phyloP scores from a whole-genome alignment of 2,888 invertebrate genomes.

The Hirtodrosophila trivittata region DNA sequence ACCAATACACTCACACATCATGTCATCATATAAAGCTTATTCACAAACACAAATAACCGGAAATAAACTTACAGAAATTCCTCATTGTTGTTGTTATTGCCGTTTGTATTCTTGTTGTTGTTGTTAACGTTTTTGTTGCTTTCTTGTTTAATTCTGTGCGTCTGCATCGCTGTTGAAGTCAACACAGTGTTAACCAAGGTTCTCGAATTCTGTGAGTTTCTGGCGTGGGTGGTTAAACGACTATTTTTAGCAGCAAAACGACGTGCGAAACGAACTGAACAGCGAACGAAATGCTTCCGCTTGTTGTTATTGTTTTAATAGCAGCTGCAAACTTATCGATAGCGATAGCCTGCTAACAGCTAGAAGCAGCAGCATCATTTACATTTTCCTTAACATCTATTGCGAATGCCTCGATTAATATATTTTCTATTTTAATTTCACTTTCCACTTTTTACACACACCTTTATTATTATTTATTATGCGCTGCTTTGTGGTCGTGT shows the following conservation, averaged over 20 bases:
- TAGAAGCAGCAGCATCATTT: slow-evolving; percentile 7
- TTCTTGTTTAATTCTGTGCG: slow-evolving; percentile 39
- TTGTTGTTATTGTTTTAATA: slow-evolving; percentile 61
- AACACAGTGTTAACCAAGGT: slow-evolving; percentile 41
- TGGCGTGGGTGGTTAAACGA: slow-evolving; percentile 65
- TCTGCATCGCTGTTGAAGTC: slow-evolving; percentile 53
- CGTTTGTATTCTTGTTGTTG: slow-evolving; percentile 25
- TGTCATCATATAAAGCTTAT: slow-evolving; percentile 30
- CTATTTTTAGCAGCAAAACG: slow-evolving; percentile 72
- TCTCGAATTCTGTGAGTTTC: slow-evolving; percentile 55
- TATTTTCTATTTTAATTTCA: slow-evolving; percentile 23
- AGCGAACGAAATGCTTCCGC: slow-evolving; percentile 62
- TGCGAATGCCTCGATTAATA: slow-evolving; percentile 15
- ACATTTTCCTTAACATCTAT: slow-evolving; percentile 2
- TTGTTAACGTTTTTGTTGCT: slow-evolving; percentile 12
- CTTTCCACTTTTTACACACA: slow-evolving; percentile 28
- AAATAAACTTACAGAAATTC: slow-evolving; percentile 75
- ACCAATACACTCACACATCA: slow-evolving; percentile 7
- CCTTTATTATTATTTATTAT: slow-evolving; percentile 44
- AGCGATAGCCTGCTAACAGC: slow-evolving; percentile 8
- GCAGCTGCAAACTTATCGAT: slow-evolving; percentile 42
- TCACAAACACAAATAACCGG: slow-evolving; percentile 35
- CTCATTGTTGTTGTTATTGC: slow-evolving; percentile 37
- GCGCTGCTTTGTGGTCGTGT: slow-evolving; percentile 59
- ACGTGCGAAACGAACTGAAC: slow-evolving; percentile 57